Evolutionary conservation across 2,797 vertebrate species (phyloP).

Genomic region (Neosalanx taihuensis): DNA sequence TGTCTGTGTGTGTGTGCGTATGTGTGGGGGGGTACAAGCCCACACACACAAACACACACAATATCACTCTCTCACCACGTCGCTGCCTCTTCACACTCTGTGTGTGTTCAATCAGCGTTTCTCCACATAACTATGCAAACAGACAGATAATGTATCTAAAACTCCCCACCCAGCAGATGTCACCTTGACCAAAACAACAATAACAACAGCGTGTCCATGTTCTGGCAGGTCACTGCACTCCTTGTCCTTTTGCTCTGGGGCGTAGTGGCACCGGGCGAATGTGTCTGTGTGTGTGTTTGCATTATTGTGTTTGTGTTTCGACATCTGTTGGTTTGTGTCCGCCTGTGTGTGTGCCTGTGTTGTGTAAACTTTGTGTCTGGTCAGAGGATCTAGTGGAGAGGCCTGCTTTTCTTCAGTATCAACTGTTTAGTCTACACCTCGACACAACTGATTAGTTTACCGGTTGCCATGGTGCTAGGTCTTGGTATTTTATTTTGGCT

Average conservation of each 20-base stretch:
- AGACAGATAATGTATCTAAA: conserved; percentile 25
- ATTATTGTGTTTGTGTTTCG: conserved; percentile 3
- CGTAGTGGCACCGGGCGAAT: background rate
- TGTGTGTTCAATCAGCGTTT: conserved; percentile 24
- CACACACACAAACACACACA: conserved; percentile 16
- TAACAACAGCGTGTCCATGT: conserved; percentile 22
- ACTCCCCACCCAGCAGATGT: conserved; percentile 50
- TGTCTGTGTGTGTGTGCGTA: background rate
- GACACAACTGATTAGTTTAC: conserved; percentile 40
- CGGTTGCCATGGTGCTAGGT: conserved; percentile 43
- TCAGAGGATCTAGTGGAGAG: conserved; percentile 26
- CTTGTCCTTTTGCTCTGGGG: background rate
- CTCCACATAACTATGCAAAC: conserved; percentile 11
- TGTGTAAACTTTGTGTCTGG: conserved; percentile 26
- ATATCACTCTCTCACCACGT: conserved; percentile 14
- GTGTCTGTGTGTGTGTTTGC: conserved; percentile 9
- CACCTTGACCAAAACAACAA: conserved; percentile 45
- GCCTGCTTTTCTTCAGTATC: conserved; percentile 48
- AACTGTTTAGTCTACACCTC: conserved; percentile 58
- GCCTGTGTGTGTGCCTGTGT: conserved; percentile 10
- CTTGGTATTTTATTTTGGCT: conserved; percentile 15
- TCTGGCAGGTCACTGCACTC: conserved; percentile 45
- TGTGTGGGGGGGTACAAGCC: background rate
- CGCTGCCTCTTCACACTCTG: conserved; percentile 24
- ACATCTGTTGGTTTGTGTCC: conserved; percentile 1